Base-by-base conservation (phyloP, 2,113 vertebrate species). In the Dasyprocta punctata region DNA sequence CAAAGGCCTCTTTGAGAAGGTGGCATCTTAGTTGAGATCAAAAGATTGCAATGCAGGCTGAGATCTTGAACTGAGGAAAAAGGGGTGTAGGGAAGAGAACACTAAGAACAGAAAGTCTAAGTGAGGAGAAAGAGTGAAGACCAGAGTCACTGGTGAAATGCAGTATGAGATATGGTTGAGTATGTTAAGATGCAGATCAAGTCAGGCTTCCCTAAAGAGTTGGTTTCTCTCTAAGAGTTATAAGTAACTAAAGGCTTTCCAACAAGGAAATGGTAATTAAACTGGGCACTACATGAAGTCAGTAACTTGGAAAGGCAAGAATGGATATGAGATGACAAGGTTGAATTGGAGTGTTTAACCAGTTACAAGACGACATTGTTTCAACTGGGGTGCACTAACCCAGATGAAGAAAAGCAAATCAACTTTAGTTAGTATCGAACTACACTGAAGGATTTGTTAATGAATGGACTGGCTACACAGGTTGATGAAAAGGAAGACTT, bases 401-500 rank as follows among this genome's bases (percentile, higher is more conserved):
- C 17, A 92, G 16, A 88, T 13, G 2, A 65, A 87, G 17, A 91
- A 96, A 91, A 89, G 75, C 5, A 91, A 14, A 67, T 47, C 58
- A 87, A 94, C 71, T 19, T 86, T 63, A 91, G 13, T 78, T 96
- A 83, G 28, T 56, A 11, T 56, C 13, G 24, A 92, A 73, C 8
- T 93, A 80, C n/a, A 86, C 0, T 67, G 6, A 93, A 96, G n/a
- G 14, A 41, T 92, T 83, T 90, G 49, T 14, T 67, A 54, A 89
- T 33, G 56, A 54, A 89, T 33, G 56, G 47, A 94, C 3, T 67
- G 33, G n/a, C 65, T 71, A 52, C 77, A 36, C 38, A 38, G 3
- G 11, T 52, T 96, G 63, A 93, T 22, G 41, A 91, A 96, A 87
- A 85, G 28, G 47, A 93, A 94, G 52, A 93, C 92, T 69, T 87